Evolutionary conservation across 2,113 vertebrate genomes (phyloP).

Genomic region (Xenotilapia longispinis): DNA sequence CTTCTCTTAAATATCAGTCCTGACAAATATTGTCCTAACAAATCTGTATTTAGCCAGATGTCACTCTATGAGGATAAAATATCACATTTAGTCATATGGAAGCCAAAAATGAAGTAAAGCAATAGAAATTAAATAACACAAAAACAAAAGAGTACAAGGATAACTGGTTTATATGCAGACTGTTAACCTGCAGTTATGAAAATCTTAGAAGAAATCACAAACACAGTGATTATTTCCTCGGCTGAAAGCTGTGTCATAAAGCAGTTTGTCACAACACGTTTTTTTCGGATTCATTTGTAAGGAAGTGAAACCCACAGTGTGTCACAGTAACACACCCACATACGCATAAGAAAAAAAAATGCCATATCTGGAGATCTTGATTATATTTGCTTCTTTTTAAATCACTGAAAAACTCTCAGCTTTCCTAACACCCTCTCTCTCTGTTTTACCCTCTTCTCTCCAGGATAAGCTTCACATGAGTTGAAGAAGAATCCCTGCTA

Average conservation of each 20-base stretch:
- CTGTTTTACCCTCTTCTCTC: neutral
- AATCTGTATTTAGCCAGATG: neutral
- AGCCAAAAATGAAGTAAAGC: neutral
- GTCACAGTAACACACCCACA: neutral
- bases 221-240: neutral
- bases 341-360: neutral
- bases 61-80: neutral
- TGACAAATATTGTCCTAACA: neutral
- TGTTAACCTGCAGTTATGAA: neutral
- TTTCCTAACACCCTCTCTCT: neutral
- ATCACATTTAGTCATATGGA: neutral
- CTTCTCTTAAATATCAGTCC: neutral
- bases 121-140: neutral
- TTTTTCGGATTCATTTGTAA: neutral
- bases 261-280: neutral
- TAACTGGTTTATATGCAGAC: neutral
- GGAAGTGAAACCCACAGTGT: constrained; percentile 53
- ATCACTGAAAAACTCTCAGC: neutral
- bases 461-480: neutral
- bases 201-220: neutral
- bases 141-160: neutral
- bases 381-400: neutral
- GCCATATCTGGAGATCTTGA: neutral
- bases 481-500: neutral
- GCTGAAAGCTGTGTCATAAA: neutral